Evolutionary conservation across 2,888 invertebrate species (phyloP).

Genomic region (Halocaridina rubra): DNA sequence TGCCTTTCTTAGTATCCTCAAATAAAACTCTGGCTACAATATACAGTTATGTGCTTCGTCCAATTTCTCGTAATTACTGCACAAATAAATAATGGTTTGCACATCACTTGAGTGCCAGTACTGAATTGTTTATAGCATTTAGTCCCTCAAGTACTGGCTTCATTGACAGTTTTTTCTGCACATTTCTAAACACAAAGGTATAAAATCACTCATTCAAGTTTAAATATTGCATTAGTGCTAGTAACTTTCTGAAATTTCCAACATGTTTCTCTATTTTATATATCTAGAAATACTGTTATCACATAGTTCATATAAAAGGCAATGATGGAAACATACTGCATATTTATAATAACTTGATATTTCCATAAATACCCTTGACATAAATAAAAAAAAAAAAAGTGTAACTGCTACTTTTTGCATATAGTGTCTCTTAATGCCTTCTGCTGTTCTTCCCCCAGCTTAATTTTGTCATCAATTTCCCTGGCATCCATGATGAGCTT

Average conservation of each 20-base stretch:
- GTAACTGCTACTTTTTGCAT: conserved; percentile 64
- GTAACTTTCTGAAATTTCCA: too few relatives aligned
- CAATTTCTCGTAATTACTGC: conserved; percentile 23
- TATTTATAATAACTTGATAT: too few relatives aligned
- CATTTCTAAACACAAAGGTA: not conserved
- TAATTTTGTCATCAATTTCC: conserved; percentile 85
- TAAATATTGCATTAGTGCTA: too few relatives aligned
- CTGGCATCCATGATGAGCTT: conserved; percentile 84
- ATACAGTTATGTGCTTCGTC: conserved; percentile 34
- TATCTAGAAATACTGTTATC: too few relatives aligned
- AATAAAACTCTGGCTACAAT: conserved; percentile 41
- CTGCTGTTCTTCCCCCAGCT: conserved; percentile 83
- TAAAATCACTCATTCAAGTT: too few relatives aligned
- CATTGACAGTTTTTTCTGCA: not conserved
- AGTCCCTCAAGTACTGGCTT: not conserved
- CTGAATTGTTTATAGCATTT: not conserved
- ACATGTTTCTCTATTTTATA: too few relatives aligned
- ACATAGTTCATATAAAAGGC: too few relatives aligned
- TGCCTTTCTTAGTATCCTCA: conserved; percentile 20
- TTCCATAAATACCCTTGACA: too few relatives aligned
- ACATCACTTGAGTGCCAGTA: conserved; percentile 28
- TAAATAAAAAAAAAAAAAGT: too few relatives aligned
- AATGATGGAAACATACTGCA: too few relatives aligned
- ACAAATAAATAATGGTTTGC: conserved; percentile 22
- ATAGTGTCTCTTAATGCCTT: conserved; percentile 77